phyloP scores from a whole-genome alignment of 1,140 invertebrate species.

The Battus philenor region DNA sequence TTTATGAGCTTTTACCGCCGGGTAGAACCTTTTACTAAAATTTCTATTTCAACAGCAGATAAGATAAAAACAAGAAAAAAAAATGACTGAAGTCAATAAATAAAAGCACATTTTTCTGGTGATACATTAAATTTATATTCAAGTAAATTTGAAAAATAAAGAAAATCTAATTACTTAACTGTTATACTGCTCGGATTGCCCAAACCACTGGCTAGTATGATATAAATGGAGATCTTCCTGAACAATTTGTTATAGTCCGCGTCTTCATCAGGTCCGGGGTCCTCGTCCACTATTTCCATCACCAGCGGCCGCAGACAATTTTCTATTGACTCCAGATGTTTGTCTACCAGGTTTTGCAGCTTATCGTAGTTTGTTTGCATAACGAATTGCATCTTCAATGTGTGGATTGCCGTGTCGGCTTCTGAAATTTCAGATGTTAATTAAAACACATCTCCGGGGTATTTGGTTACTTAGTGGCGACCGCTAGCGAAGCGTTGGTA shows the following conservation, averaged over 20 bases:
- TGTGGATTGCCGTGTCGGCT: slow-evolving; percentile 52
- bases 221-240: slow-evolving; percentile 80
- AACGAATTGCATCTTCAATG: slow-evolving; percentile 82
- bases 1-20: too few relatives aligned
- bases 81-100: too few relatives aligned
- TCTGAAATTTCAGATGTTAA: slow-evolving; percentile 29
- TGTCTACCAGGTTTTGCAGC: slow-evolving; percentile 72
- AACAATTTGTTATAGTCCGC: slow-evolving; percentile 75
- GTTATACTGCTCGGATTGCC: slow-evolving; percentile 77
- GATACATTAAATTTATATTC: too few relatives aligned
- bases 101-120: too few relatives aligned
- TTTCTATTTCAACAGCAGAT: too few relatives aligned
- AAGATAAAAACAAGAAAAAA: too few relatives aligned
- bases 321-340: slow-evolving; percentile 70
- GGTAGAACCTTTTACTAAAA: too few relatives aligned
- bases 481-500: too few relatives aligned
- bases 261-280: slow-evolving; percentile 57
- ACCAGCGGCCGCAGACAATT: slow-evolving; percentile 72
- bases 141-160: too few relatives aligned
- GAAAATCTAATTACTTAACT: too few relatives aligned
- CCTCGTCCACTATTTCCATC: slow-evolving; percentile 76
- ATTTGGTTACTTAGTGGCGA: too few relatives aligned
- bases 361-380: slow-evolving; percentile 82
- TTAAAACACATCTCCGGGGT: too few relatives aligned
- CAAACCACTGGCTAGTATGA: slow-evolving; percentile 78